Base-by-base conservation (phyloP, 2,888 invertebrate species). In the Drosophila colorata region DNA sequence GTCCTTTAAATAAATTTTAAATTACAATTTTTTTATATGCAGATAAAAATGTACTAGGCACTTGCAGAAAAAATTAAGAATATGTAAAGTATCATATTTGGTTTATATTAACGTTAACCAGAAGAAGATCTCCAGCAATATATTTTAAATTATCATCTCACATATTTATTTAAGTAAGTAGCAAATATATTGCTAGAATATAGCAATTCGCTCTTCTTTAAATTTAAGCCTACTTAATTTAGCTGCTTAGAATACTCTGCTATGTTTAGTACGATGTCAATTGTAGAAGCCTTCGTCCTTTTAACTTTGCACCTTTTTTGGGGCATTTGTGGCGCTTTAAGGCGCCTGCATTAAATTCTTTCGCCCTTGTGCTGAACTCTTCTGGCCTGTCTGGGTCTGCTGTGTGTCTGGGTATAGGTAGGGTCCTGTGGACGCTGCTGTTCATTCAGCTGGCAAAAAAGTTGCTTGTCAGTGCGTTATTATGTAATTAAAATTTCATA, bases 401-500 rank as follows among this genome's bases (percentile, higher is more conserved):
- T 35, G 28, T n/a, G n/a, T 56, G 33, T 46, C 28, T 28, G 28
- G 28, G 28, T 28, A 2, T 9, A 9, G 28, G 28, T 35, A 40
- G 4, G 18, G 40, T 38, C 7, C 18, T 16, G 38, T 9, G 38
- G 4, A 18, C 31, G 35, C 44, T n/a, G 11, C 16, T 64, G 65
- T 71, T 44, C 72, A 66, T 35, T 71, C 53, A 72, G 38, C 49
- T 61, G 67, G 46, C 48, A 61, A 49, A 53, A 66, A 33, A 59
- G 53, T 52, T 70, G 37, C 65, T 70, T 66, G 68, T 70, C 66
- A 53, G 61, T 51, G 64, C 59, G 28, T 64, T 69, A 64, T 67
- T 79, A 65, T 86, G 71, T 67, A 70, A 79, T 82, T 83, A 77
- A 80, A 70, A 73, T 67, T 67, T 60, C 68, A 82, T 79, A 79